Evolutionary conservation across 2,888 invertebrate species (phyloP), one percentile per base, ranked within the genome.

Genomic region (Chalcosyrphus nemorum): DNA sequence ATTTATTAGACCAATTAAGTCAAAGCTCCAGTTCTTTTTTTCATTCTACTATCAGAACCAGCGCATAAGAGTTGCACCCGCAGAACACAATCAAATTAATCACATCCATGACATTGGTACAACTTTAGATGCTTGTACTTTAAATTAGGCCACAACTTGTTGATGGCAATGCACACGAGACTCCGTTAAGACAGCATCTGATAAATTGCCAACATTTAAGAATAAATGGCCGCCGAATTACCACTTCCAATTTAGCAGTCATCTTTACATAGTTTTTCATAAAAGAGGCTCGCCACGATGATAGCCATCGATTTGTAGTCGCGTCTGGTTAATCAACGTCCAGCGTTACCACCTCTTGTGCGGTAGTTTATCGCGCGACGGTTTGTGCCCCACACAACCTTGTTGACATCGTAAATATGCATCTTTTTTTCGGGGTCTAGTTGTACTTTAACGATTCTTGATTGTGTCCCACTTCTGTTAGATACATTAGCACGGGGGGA

Each of bases 381-480:
- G 47, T 7, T 27, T 4, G 9, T 21, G 4, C 6, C 2, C 35
- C 35, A 35, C 13, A 50, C 38, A 52, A 41, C 27, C 24, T 38
- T 24, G 52, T 41, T 54, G 66, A 54, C 41, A 54, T 54, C 54
- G 17, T 43, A 29, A 54, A 45, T 45, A 68, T 41, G 38, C 11
- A 32, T 15, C 21, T 32, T 52, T 15, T 1, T 38, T 32, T 47
- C 32, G 45, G n/a, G 45, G 45, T 4, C 35, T 41, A 43, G 29
- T 47, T 63, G 47, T 63, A 63, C 24, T 19, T 54, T 41, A 68
- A 54, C 29, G 68, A 24, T 5, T 68, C 45, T 47, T 21, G 56
- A 24, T 35, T 21, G 54, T 70, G 70, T 35, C 57, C 38, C n/a
- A 57, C 57, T 47, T 59, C 21, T 15, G 45, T 24, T 41, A 27